Evolutionary conservation across 2,113 vertebrate genomes (phyloP), one percentile per base, ranked within the genome.

Genomic region (Ctenodactylus gundi): DNA sequence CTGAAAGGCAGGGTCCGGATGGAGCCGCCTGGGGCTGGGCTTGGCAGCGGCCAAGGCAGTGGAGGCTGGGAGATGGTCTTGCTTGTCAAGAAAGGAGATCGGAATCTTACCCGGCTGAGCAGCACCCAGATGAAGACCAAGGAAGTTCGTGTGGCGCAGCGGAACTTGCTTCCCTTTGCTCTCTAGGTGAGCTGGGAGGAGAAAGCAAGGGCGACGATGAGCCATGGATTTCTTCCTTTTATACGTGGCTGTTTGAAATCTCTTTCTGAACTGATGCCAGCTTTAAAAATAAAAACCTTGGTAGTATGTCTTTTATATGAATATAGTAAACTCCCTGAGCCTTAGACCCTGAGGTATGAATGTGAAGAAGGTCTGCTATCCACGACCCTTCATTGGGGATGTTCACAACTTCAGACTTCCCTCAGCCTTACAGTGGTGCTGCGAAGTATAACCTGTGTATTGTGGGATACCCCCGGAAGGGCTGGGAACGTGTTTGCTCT

Each of bases 351-450:
- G 23, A 60, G 73, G 27, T 10, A 1, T n/a, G 12, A 85, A 51
- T 27, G 6, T 20, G n/a, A 27, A 6, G 41, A 41, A 34, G 18
- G 65, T 7, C 31, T 21, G 49, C 25, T 10, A 51, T 18, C 29
- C 4, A 1, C 14, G 3, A 7, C 7, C 10, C 10, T 18, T 15
- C 64, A 34, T 34, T 20, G 2, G 3, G 0, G 15, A 4, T 36
- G 34, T 21, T 77, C 49, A 46, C 21, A 60, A 0, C 25, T 20
- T 51, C 20, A 34, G 29, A 51, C 49, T 18, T 78, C 44, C 46
- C 72, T 13, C 51, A 64, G 65, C 53, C 36, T 46, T 41, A 13
- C 36, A n/a, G 81, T 62, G 36, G 21, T 17, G 13, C 5, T 20
- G 8, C 13, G 11, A 27, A 18, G 12, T 8, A 11, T 68, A 14